Percentiles rank a stretch among this genome's conserved stretches.
phyloP scores from a whole-genome alignment of 2,113 vertebrate species.

The Oceanodroma tethys region DNA sequence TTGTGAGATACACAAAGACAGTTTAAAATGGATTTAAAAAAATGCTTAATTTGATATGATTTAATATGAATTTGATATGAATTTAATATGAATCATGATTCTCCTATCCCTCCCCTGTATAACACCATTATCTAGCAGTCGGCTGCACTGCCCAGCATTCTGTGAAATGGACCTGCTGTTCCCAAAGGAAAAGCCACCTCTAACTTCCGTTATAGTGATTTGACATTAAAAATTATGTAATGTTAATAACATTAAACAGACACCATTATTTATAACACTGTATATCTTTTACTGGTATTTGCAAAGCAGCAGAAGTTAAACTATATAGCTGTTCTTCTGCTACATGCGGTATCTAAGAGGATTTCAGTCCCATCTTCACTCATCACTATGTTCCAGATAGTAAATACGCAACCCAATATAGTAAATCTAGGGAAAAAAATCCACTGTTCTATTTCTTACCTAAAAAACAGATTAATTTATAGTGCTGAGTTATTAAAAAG shows the following conservation, averaged over 20 bases:
- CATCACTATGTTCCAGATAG: not conserved
- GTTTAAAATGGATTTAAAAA: not conserved
- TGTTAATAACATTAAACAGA: not conserved
- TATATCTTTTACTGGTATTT: not conserved
- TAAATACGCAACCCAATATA: accelerated
- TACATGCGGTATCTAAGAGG: not conserved
- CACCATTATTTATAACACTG: not conserved
- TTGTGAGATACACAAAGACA: not conserved
- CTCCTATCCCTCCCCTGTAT: not conserved
- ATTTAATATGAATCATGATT: not conserved
- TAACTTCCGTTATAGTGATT: not conserved
- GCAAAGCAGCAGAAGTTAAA: not conserved
- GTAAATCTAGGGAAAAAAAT: not conserved
- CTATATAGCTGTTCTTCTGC: not conserved
- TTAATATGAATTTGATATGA: too few relatives aligned
- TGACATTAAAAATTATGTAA: not conserved
- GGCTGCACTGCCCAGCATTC: too few relatives aligned
- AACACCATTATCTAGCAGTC: not conserved
- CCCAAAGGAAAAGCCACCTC: not conserved
- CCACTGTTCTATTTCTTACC: not conserved
- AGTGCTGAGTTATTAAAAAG: not conserved
- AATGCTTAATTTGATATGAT: not conserved
- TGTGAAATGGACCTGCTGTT: not conserved
- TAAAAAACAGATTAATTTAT: not conserved
- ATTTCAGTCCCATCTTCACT: not conserved